Conservation (phyloP, 2,797 vertebrate genomes). For the Sebastiscus tertius region DNA sequence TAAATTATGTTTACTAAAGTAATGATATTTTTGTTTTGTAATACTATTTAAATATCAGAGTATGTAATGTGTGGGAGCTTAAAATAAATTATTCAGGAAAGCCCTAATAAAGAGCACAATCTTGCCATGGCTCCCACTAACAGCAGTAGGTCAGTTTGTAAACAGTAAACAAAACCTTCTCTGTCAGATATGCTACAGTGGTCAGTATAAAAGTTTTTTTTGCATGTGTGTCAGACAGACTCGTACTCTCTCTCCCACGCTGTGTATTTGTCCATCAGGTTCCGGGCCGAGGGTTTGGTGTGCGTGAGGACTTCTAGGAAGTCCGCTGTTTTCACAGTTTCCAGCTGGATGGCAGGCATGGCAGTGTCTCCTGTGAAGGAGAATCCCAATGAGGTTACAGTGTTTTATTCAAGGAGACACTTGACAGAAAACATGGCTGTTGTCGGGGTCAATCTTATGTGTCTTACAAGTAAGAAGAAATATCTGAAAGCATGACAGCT, state of each 20-base stretch:
- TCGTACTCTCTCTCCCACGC: constrained; percentile 89
- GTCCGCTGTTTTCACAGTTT: constrained; percentile 88
- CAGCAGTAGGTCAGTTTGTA: neutral
- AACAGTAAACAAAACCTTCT: neutral
- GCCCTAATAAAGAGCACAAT: neutral
- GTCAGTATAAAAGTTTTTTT: neutral
- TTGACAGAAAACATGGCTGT: neutral
- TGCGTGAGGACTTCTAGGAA: constrained; percentile 90
- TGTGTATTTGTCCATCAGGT: constrained; percentile 85
- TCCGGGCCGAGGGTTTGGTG: constrained; percentile 92
- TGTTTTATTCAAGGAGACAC: neutral
- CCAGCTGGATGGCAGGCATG: constrained; percentile 83
- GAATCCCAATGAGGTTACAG: neutral
- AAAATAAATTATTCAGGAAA: neutral
- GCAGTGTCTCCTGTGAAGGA: constrained; percentile 73
- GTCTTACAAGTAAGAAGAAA: neutral
- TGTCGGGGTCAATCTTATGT: too few relatives aligned
- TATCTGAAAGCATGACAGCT: neutral
- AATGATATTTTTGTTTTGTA: neutral
- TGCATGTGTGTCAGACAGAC: constrained; percentile 58
- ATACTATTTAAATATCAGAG: neutral
- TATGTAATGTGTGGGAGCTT: neutral
- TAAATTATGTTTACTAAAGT: neutral
- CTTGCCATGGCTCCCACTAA: neutral
- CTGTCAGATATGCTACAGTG: neutral